These are phyloP conservation scores for Oreonectes daqikongensis DNA, from an alignment of 2,797 vertebrate genomes.

Conservation along the genomic window DNA sequence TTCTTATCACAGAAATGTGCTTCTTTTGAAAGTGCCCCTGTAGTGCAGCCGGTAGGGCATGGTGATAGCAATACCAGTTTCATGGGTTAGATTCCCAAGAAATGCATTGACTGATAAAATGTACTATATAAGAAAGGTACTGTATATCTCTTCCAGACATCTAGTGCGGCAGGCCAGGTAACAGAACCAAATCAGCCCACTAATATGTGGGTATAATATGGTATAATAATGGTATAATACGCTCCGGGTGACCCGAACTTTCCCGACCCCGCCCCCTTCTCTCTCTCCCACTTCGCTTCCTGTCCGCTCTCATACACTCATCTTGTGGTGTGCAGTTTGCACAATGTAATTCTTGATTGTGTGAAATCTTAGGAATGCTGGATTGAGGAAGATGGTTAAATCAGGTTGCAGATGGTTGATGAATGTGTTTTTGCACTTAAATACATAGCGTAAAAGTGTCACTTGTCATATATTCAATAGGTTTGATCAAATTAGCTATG, in stretches of 20 bases:
- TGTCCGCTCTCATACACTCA: too few relatives aligned
- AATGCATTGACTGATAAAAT: not conserved
- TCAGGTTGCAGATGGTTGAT: not conserved
- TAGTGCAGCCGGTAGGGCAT: not conserved
- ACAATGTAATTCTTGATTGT: not conserved
- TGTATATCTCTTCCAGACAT: too few relatives aligned
- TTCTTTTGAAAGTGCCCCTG: conserved; percentile 17
- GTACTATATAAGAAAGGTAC: too few relatives aligned
- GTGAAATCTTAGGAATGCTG: not conserved
- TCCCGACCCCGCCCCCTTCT: too few relatives aligned
- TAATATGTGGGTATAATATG: too few relatives aligned
- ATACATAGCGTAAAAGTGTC: not conserved
- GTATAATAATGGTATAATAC: too few relatives aligned
- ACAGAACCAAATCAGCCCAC: too few relatives aligned
- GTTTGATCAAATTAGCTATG: too few relatives aligned
- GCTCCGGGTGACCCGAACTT: too few relatives aligned
- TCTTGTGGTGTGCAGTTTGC: too few relatives aligned
- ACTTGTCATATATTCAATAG: not conserved
- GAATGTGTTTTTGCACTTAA: not conserved
- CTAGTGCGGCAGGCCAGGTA: too few relatives aligned
- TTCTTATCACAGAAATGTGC: conserved; percentile 43
- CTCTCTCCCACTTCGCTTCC: too few relatives aligned
- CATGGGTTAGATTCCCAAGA: not conserved
- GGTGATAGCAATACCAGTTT: not conserved
- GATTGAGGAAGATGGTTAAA: not conserved